These are phyloP conservation scores for Acanthiza pusilla DNA, from an alignment of 2,797 vertebrate genomes.

Conservation along the genomic window DNA sequence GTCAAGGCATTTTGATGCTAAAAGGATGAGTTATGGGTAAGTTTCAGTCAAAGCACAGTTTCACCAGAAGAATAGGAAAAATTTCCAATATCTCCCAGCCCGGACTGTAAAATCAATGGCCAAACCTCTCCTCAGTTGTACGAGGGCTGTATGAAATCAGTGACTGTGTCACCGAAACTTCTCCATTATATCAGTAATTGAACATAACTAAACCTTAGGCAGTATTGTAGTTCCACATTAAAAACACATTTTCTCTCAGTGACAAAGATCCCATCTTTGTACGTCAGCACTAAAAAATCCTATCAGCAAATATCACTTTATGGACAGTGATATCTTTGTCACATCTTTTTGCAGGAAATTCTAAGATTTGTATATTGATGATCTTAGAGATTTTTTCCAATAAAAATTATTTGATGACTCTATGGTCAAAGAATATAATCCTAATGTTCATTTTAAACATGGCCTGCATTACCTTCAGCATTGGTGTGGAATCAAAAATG, in stretches of 20 bases:
- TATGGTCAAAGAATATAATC: neutral
- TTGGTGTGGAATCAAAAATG: neutral
- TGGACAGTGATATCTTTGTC: neutral
- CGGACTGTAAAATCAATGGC: neutral
- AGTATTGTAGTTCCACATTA: neutral
- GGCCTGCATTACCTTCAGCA: neutral
- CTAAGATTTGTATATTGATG: too few relatives aligned
- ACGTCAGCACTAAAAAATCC: rapidly evolving
- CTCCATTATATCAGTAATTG: neutral
- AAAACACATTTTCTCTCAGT: neutral
- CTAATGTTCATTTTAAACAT: neutral
- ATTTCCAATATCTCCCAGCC: neutral
- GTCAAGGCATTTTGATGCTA: neutral
- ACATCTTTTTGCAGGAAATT: neutral
- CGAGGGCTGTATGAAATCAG: neutral
- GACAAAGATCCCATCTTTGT: neutral
- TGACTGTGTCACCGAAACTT: neutral
- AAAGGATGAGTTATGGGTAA: neutral
- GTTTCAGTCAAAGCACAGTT: neutral
- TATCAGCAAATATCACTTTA: neutral
- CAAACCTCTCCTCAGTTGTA: neutral
- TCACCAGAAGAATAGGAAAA: neutral
- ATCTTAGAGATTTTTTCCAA: neutral
- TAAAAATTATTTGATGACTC: neutral
- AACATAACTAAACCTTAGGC: neutral